Evolutionary conservation across 2,113 vertebrate genomes (phyloP).

Genomic region (Gobius niger): DNA sequence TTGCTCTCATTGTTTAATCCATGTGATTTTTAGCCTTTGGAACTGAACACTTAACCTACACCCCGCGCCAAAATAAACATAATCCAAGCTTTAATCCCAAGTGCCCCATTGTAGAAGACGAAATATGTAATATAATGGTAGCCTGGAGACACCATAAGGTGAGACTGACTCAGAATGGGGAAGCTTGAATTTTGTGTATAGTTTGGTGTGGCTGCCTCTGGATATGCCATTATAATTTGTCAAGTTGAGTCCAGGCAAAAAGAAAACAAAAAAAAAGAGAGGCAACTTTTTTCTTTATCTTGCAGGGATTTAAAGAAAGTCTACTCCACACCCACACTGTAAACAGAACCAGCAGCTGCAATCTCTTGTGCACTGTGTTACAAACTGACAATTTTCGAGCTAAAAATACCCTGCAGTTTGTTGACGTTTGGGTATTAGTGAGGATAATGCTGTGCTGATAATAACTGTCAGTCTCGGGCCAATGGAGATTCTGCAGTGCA

Average conservation of each 20-base stretch:
- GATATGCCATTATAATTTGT: neutral
- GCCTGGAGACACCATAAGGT: neutral
- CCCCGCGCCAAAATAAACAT: conserved; percentile 16
- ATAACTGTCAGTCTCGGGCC: conserved; percentile 14
- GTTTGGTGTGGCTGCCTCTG: neutral
- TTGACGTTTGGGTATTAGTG: conserved; percentile 29
- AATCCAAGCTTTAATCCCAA: conserved; percentile 25
- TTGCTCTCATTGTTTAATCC: conserved; percentile 11
- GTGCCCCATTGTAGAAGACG: neutral
- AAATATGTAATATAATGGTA: neutral
- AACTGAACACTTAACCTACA: conserved; percentile 23
- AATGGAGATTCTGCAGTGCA: conserved; percentile 2
- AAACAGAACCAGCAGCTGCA: neutral
- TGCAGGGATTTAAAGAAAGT: conserved; percentile 8
- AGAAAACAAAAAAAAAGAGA: neutral
- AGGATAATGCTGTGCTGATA: conserved; percentile 29
- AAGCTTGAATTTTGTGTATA: neutral
- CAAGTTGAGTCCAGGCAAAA: no score
- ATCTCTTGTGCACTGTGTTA: conserved; percentile 7
- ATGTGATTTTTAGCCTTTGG: neutral
- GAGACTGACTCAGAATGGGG: no score
- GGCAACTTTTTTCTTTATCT: neutral
- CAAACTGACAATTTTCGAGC: conserved; percentile 12
- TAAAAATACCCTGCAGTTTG: conserved; percentile 28
- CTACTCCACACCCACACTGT: neutral